phyloP scores from a whole-genome alignment of 2,113 vertebrate genomes.

The Cariama cristata region DNA sequence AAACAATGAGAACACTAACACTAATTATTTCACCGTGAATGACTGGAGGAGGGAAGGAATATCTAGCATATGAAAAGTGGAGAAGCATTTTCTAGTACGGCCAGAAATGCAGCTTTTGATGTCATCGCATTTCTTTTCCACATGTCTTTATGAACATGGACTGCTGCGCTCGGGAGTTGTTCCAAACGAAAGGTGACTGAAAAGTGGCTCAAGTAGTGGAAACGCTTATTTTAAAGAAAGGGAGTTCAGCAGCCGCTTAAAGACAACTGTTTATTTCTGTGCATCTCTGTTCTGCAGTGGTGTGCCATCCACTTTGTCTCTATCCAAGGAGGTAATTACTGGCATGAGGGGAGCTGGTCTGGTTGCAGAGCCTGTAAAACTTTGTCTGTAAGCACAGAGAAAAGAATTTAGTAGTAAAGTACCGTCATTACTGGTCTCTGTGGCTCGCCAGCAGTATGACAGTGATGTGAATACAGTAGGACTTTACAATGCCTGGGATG shows the following conservation, averaged over 20 bases:
- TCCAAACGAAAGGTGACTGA: background rate
- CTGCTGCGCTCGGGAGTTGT: accelerated
- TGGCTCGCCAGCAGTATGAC: slow-evolving; percentile 16
- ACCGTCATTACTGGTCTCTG: slow-evolving; percentile 1
- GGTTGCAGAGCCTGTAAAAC: background rate
- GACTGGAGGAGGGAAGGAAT: slow-evolving; percentile 26
- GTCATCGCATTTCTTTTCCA: background rate
- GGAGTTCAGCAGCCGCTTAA: background rate
- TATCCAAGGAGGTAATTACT: slow-evolving; percentile 42
- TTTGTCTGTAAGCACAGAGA: background rate
- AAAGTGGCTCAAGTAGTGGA: background rate
- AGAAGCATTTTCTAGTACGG: background rate
- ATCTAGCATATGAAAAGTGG: background rate
- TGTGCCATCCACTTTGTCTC: background rate
- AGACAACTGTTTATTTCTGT: background rate
- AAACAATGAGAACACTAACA: slow-evolving; percentile 75
- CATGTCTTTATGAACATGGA: background rate
- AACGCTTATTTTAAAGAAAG: background rate
- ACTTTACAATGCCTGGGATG: slow-evolving; percentile 40
- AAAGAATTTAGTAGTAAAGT: background rate
- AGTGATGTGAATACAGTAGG: slow-evolving; percentile 33
- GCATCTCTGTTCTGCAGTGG: background rate
- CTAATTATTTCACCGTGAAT: slow-evolving; percentile 68
- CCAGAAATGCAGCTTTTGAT: background rate
- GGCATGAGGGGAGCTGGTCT: background rate